phyloP scores from a whole-genome alignment of 2,888 invertebrate species.

The Athetis lepigone region DNA sequence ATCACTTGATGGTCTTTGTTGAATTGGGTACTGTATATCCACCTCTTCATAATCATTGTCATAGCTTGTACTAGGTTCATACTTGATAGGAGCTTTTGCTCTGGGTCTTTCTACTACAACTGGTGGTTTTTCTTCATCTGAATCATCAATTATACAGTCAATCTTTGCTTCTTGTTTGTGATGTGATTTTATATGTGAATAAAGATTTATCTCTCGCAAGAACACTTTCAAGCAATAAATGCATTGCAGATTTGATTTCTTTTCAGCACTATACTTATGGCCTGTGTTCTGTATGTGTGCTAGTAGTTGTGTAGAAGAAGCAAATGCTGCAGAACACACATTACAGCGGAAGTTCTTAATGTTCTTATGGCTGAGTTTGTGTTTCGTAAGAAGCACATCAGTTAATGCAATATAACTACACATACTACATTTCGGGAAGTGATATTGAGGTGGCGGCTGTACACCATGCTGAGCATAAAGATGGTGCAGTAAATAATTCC shows the following conservation, averaged over 20 bases:
- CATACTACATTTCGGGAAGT: constrained; percentile 94
- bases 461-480: constrained; percentile 95
- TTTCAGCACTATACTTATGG: constrained; percentile 86
- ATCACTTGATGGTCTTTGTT: constrained; percentile 83
- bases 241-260: constrained; percentile 90
- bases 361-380: constrained; percentile 92
- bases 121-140: constrained; percentile 80
- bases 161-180: constrained; percentile 92
- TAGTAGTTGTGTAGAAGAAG: constrained; percentile 79
- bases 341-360: constrained; percentile 86
- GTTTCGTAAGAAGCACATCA: constrained; percentile 92
- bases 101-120: constrained; percentile 40
- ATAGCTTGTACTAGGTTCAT: constrained; percentile 76
- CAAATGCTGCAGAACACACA: constrained; percentile 90
- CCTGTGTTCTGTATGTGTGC: constrained; percentile 90
- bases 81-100: constrained; percentile 65
- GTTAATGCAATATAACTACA: constrained; percentile 95
- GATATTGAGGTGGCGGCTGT: constrained; percentile 92
- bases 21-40: constrained; percentile 79
- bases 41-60: constrained; percentile 78
- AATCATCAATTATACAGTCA: constrained; percentile 92
- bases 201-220: constrained; percentile 92
- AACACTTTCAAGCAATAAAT: constrained; percentile 94
- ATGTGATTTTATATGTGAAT: constrained; percentile 92
- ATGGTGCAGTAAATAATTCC: constrained; percentile 94